These are phyloP conservation scores for Gasterosteus aculeatus DNA, from an alignment of 2,113 vertebrate genomes.

Conservation along the genomic window DNA sequence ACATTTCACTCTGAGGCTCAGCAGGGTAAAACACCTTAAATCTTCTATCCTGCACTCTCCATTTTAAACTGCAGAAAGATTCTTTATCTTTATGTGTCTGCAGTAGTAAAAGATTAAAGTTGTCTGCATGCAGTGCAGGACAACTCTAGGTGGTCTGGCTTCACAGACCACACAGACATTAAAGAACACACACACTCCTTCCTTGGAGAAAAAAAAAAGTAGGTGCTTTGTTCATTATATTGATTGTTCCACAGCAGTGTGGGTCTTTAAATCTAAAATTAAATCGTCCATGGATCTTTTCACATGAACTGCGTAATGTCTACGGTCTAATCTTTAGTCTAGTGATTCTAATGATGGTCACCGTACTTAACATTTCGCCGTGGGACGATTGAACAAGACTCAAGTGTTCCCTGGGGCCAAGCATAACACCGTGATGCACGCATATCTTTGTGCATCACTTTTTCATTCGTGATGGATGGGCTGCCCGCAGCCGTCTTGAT, in stretches of 20 bases:
- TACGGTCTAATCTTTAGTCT: not conserved
- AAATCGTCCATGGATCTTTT: not conserved
- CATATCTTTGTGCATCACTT: not conserved
- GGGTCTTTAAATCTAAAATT: constrained; percentile 12
- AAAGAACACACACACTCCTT: constrained; percentile 12
- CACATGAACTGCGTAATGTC: constrained; percentile 12
- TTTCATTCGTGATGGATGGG: not conserved
- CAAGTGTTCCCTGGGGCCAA: not conserved
- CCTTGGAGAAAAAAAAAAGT: constrained; percentile 20
- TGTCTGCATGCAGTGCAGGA: constrained; percentile 42
- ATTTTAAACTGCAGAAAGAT: constrained; percentile 59
- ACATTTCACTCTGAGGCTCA: constrained; percentile 54
- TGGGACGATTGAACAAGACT: not conserved
- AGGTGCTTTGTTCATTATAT: constrained; percentile 35
- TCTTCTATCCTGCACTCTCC: constrained; percentile 56
- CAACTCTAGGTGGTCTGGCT: constrained; percentile 61
- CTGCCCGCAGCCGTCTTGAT: not conserved
- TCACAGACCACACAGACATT: constrained; percentile 52
- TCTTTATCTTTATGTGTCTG: constrained; percentile 72
- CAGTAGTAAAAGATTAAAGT: constrained; percentile 75
- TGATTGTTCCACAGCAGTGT: constrained; percentile 25
- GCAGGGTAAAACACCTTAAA: constrained; percentile 67
- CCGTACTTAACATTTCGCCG: not conserved
- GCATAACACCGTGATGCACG: not conserved
- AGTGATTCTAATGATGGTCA: not conserved